Conservation (phyloP, 2,888 invertebrate species). For the Pseudococcus longispinus region DNA sequence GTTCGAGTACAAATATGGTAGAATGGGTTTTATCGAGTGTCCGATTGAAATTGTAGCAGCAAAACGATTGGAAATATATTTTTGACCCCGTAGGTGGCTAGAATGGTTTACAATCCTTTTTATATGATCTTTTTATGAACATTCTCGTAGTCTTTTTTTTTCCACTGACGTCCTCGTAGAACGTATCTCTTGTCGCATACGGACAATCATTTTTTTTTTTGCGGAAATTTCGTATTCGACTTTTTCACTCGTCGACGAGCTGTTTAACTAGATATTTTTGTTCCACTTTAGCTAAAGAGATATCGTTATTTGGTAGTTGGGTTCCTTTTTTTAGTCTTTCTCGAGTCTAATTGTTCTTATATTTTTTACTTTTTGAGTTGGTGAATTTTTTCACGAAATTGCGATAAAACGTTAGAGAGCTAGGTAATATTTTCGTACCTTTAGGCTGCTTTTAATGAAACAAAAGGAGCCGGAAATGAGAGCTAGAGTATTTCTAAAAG, state of each 20-base stretch:
- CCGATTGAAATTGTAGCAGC: conserved; percentile 12
- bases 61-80: conserved; percentile 19
- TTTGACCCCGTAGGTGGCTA: background rate
- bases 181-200: background rate
- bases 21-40: conserved; percentile 24
- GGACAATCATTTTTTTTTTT: background rate
- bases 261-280: background rate
- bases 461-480: background rate
- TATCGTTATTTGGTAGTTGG: background rate
- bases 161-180: background rate
- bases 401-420: background rate
- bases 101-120: background rate
- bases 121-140: background rate
- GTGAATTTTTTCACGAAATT: background rate
- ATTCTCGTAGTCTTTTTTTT: background rate
- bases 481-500: background rate
- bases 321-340: background rate
- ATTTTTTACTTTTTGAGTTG: background rate
- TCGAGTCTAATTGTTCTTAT: background rate
- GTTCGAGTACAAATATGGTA: conserved; percentile 19
- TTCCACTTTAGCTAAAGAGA: background rate
- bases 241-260: background rate
- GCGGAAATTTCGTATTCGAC: background rate
- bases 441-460: background rate
- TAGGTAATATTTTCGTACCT: background rate